phyloP scores from a whole-genome alignment of 2,113 vertebrate species.

The Alectura lathami region DNA sequence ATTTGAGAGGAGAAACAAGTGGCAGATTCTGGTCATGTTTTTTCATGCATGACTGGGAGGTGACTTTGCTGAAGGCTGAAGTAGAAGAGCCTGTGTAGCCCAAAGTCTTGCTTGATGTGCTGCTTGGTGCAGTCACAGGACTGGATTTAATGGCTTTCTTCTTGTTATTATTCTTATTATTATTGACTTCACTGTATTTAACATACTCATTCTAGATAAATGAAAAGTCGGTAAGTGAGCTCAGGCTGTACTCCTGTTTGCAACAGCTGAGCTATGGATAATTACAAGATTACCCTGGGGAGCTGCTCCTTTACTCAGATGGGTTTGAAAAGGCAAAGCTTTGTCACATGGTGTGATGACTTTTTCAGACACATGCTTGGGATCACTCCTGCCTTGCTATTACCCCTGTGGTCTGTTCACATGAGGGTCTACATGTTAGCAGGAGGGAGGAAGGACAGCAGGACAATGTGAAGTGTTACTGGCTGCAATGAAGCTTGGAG shows the following conservation, averaged over 20 bases:
- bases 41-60: background rate
- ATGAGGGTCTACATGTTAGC: background rate
- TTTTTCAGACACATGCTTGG: background rate
- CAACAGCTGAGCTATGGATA: slow-evolving; percentile 35
- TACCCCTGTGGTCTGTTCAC: background rate
- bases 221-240: slow-evolving; percentile 13
- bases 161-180: background rate
- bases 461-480: background rate
- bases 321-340: slow-evolving; percentile 25
- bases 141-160: background rate
- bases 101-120: background rate
- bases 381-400: background rate
- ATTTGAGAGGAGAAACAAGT: background rate
- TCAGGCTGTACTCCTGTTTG: slow-evolving; percentile 19
- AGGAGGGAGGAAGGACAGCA: background rate
- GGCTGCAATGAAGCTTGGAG: background rate
- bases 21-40: background rate
- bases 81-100: background rate
- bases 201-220: slow-evolving; percentile 29
- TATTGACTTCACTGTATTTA: slow-evolving; percentile 17
- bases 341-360: background rate
- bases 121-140: background rate
- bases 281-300: slow-evolving; percentile 26
- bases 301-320: background rate
- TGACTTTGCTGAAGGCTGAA: background rate